Conservation (phyloP, 2,888 invertebrate species). For the Acanthosoma haemorrhoidale region DNA sequence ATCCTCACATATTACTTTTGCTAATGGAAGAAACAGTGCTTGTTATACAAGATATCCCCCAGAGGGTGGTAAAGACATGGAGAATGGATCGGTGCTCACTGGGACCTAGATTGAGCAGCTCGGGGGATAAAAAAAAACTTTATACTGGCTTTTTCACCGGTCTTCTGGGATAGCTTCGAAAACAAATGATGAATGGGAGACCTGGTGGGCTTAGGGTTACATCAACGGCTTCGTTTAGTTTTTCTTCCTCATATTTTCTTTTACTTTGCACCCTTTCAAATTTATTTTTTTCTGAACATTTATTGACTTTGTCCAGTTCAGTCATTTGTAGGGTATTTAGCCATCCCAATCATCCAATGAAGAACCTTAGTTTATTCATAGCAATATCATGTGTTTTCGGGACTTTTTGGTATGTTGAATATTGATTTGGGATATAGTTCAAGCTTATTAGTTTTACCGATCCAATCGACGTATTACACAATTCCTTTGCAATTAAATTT, state of each 20-base stretch:
- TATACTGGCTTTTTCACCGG: not conserved
- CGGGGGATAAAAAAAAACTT: not conserved
- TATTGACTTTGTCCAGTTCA: no score
- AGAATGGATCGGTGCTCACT: not conserved
- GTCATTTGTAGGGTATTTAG: no score
- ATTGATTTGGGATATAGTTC: no score
- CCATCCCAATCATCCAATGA: no score
- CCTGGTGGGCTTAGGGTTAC: not conserved
- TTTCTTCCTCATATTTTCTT: not conserved
- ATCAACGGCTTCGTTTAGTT: not conserved
- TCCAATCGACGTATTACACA: no score
- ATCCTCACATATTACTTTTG: no score
- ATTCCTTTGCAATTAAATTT: no score
- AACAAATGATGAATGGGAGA: constrained; percentile 10
- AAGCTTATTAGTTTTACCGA: no score
- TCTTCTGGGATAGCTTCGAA: not conserved
- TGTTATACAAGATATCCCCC: not conserved
- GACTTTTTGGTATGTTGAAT: no score
- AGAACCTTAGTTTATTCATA: no score
- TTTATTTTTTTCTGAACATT: no score
- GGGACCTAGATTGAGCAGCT: constrained; percentile 1
- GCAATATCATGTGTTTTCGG: no score
- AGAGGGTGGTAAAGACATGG: not conserved
- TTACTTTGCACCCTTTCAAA: not conserved
- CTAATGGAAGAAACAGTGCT: not conserved